phyloP scores from a whole-genome alignment of 2,113 vertebrate species.

The Petroica traversi region DNA sequence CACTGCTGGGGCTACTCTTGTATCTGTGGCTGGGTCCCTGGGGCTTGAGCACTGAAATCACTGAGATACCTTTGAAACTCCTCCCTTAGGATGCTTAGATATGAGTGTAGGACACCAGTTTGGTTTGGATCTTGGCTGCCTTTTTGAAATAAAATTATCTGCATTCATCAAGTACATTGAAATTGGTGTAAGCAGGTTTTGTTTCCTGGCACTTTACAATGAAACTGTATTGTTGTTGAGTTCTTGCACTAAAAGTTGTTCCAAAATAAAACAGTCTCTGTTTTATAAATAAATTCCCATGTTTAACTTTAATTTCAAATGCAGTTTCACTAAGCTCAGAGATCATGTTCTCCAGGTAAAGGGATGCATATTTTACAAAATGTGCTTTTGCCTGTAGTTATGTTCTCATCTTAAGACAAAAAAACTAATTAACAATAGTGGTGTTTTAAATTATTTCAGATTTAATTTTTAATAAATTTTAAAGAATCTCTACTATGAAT shows the following conservation, averaged over 20 bases:
- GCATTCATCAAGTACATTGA: not conserved
- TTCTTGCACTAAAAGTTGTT: not conserved
- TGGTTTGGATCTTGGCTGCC: not conserved
- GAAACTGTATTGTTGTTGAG: not conserved
- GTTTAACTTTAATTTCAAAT: not conserved
- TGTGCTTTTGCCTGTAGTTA: not conserved
- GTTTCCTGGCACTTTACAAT: not conserved
- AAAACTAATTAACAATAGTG: not conserved
- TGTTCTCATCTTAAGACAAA: not conserved
- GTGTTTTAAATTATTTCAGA: not conserved
- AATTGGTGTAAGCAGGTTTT: not conserved
- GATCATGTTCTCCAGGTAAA: not conserved
- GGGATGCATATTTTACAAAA: not conserved
- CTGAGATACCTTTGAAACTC: not conserved
- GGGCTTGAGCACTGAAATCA: not conserved
- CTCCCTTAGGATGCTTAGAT: not conserved
- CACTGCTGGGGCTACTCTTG: not conserved
- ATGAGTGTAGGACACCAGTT: not conserved
- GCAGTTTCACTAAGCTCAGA: not conserved
- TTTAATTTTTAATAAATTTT: not conserved
- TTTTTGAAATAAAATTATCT: not conserved
- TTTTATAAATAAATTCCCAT: not conserved
- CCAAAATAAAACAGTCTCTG: not conserved
- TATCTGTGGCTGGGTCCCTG: not conserved
- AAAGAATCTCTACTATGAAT: not conserved